Percentiles rank a stretch among this genome's conserved stretches.
These are phyloP conservation scores for Camelus dromedarius DNA, from an alignment of 2,113 vertebrate genomes.

Conservation along the genomic window DNA sequence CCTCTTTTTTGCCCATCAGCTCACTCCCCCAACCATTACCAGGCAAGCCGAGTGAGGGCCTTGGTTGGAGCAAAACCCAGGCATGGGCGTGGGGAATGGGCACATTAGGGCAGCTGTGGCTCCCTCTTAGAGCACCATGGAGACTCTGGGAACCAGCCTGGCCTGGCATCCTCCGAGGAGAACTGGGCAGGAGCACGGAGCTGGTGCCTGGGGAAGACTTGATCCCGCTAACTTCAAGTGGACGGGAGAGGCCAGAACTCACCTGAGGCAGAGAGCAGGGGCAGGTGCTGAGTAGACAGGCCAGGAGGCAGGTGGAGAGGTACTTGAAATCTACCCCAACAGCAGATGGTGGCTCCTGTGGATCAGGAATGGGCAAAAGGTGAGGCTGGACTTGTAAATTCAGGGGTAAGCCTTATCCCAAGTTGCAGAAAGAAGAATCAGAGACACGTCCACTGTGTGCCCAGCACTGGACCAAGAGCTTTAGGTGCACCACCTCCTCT, in stretches of 20 bases:
- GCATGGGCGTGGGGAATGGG: constrained; percentile 64
- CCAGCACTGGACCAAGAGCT: not conserved
- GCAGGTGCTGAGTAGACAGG: not conserved
- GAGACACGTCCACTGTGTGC: not conserved
- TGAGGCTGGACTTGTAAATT: not conserved
- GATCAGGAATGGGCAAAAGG: not conserved
- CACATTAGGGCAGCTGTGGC: not conserved
- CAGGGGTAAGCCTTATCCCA: not conserved
- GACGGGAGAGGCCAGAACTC: not conserved
- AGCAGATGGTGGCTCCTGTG: not conserved
- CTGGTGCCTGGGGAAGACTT: not conserved
- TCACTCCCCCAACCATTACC: constrained; percentile 72
- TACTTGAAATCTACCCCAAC: not conserved
- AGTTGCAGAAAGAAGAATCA: not conserved
- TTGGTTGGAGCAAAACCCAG: constrained; percentile 73
- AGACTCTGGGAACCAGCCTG: not conserved
- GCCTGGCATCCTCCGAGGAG: not conserved
- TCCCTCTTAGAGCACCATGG: not conserved
- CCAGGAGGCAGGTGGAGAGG: not conserved
- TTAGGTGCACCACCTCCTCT: not conserved
- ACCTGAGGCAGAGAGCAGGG: not conserved
- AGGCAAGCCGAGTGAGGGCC: constrained; percentile 38
- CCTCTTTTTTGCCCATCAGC: constrained; percentile 74
- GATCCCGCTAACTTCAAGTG: not conserved
- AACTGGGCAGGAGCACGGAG: not conserved